Evolutionary conservation across 1,140 invertebrate genomes (phyloP), one percentile per base, ranked within the genome.

Genomic region (Penaeus japonicus): DNA sequence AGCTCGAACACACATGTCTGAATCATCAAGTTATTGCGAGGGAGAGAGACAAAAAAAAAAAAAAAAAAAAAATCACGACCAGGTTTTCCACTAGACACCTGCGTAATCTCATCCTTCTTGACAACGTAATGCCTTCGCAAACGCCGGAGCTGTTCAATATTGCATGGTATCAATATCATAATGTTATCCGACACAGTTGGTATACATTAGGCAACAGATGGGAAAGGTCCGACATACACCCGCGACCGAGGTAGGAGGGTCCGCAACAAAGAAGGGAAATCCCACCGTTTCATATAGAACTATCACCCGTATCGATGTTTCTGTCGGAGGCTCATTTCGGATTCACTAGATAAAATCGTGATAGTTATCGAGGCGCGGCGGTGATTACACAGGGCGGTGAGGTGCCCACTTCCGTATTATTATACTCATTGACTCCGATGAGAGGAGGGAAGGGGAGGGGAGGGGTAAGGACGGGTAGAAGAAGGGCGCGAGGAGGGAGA

Each of bases 341-440:
- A 77, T 73, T 55, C 84, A 22, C 20, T n/a, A n/a, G 84, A 85
- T 85, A 85, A 53, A 54, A 85, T 85, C 84, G 18, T 20, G 84
- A 85, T 85, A 77, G 84, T 77, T 85, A 85, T 85, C 84, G 84
- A 77, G 70, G 84, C 55, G 70, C 70, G 70, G 39, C 24, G 70
- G 84, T 85, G 84, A 85, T 85, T 85, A 85, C 84, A 85, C 47
- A 85, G 84, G 65, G 84, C 70, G 27, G 84, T 65, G 54, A 85
- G 84, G 70, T 85, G 84, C 84, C 84, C 84, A 77, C 84, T 77
- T 77, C 39, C 47, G 39, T 85, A 85, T 55, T 85, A 77, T 85
- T 85, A 73, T 85, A 65, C 32, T 85, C 84, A 85, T 85, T 85
- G 84, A 85, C 84, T 85, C 47, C 24, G 73, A 77, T 75, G 55